Evolutionary conservation across 2,888 invertebrate genomes (phyloP), one percentile per base, ranked within the genome.

Genomic region (Drosophila yooni): DNA sequence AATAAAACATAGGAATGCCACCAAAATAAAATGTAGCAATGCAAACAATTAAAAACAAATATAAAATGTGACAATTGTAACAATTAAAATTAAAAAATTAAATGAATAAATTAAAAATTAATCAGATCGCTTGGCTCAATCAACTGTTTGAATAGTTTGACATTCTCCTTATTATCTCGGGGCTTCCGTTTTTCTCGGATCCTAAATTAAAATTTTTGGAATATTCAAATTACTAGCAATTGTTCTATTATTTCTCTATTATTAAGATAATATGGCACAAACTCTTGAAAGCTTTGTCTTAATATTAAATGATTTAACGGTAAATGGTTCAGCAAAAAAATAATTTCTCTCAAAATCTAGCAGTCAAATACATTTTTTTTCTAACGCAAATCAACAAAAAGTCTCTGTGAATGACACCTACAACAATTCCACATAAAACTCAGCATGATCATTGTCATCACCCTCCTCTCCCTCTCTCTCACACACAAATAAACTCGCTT

Each of bases 401-500:
- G 11, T 38, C 11, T 11, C 21, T 31, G 51, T 25, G 27, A 66
- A 60, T 57, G 40, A 77, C 79, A 48, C 77, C 74, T 70, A 78
- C 74, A 10, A 33, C n/a, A 51, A 38, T 15, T 8, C 11, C 46
- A 46, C 15, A 7, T 25, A 25, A 25, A 25, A 31, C 29, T 54
- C 11, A 38, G n/a, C 11, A 21, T 25, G 33, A 46, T 61, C 25
- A 59, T 59, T 56, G 53, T 58, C 36, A 69, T 70, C 70, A 15
- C 15, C 7, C 15, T 1, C 8, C 1, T 15, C 25, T 46, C 15
- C 2, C 46, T 21, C 46, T 1, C 60, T 43, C 53, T 36, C 66
- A 15, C 48, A 13, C 40, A 48, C 25, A 38, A 65, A 18, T 50
- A 76, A 73, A 76, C 70, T 63, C 62, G 74, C 73, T 82, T 78